Conservation (phyloP, 2,888 invertebrate species). For the Drosophila austrosaltans region DNA sequence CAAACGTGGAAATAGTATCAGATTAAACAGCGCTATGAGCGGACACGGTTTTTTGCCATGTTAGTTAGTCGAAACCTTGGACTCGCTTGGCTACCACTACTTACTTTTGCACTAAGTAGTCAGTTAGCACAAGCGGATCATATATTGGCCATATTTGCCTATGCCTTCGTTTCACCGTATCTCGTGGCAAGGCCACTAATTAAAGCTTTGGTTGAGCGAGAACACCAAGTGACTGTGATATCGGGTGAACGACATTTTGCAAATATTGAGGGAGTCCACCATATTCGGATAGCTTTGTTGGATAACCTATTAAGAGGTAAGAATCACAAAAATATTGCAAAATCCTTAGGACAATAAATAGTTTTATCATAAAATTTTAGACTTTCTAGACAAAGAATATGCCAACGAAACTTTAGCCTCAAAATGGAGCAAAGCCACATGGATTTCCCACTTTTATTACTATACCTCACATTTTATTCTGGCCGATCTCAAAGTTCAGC, state of each 20-base stretch:
- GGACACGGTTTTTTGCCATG: background rate
- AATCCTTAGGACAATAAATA: no score
- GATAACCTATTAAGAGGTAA: conserved; percentile 39
- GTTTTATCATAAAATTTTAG: conserved; percentile 19
- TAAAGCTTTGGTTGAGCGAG: conserved; percentile 38
- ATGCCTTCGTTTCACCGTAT: conserved; percentile 58
- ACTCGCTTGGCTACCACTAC: background rate
- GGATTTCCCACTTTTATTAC: conserved; percentile 22
- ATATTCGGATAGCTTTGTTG: conserved; percentile 49
- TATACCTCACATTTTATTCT: conserved; percentile 35
- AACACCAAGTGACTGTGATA: conserved; percentile 61
- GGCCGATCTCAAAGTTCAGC: conserved; percentile 34
- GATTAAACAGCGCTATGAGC: background rate
- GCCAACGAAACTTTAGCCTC: background rate
- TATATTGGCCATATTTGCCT: conserved; percentile 68
- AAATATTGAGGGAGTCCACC: conserved; percentile 50
- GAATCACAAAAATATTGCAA: background rate
- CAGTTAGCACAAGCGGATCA: conserved; percentile 39
- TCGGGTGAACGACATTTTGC: conserved; percentile 35
- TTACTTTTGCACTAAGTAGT: conserved; percentile 14
- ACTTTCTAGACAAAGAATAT: background rate
- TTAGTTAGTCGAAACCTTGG: background rate
- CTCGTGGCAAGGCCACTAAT: conserved; percentile 61
- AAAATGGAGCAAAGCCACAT: conserved; percentile 44
- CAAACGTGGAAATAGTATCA: background rate